phyloP scores from a whole-genome alignment of 92 coral and sea anemone genomes.

The Zoanthus sociatus region DNA sequence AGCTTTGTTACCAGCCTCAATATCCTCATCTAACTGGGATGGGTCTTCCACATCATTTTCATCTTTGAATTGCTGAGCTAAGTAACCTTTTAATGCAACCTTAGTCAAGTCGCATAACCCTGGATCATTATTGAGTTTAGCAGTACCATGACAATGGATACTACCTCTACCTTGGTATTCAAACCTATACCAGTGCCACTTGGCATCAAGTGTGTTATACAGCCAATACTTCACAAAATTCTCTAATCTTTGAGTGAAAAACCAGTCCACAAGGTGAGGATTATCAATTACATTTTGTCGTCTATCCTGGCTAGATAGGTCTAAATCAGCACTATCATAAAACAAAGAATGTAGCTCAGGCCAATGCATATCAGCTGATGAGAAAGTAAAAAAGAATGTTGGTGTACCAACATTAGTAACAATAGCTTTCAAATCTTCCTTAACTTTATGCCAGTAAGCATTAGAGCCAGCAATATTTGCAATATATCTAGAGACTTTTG shows the following conservation, averaged over 20 bases:
- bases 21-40: conserved; percentile 42
- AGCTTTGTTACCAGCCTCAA: conserved; percentile 66
- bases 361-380: not conserved
- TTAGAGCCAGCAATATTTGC: not conserved
- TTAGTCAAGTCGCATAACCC: conserved; percentile 66
- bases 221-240: conserved; percentile 74
- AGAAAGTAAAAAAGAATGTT: not conserved
- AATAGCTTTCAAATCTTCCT: not conserved
- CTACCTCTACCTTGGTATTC: conserved; percentile 55
- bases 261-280: conserved; percentile 77
- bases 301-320: conserved; percentile 35
- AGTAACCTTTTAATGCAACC: conserved; percentile 62
- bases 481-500: not conserved
- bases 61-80: conserved; percentile 25
- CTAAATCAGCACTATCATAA: not conserved
- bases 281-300: conserved; percentile 69
- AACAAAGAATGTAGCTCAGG: not conserved
- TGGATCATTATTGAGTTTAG: conserved; percentile 71
- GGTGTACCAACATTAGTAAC: not conserved
- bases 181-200: conserved; percentile 79
- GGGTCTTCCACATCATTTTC: conserved; percentile 24
- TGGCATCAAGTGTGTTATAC: conserved; percentile 64
- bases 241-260: conserved; percentile 70
- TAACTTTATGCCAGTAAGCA: not conserved
- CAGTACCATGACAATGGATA: conserved; percentile 42